Percentiles rank a stretch among this genome's conserved stretches.
These are phyloP conservation scores for Tanytarsus gracilentus DNA, from an alignment of 2,888 invertebrate species.

Conservation along the genomic window DNA sequence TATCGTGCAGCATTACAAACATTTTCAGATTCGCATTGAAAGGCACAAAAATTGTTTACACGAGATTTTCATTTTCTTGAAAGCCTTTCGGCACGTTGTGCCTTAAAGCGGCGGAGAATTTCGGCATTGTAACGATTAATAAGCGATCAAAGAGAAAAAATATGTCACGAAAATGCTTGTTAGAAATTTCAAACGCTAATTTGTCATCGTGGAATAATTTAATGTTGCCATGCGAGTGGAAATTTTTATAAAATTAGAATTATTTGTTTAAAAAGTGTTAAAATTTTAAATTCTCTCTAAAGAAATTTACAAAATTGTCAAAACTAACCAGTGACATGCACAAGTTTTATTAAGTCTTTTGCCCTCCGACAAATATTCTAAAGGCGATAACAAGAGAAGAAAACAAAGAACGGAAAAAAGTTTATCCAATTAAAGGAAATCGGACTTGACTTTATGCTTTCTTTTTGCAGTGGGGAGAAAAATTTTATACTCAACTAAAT, in stretches of 20 bases:
- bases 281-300: too few species aligned
- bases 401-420: conserved; percentile 11
- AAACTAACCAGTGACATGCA: not conserved
- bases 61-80: not conserved
- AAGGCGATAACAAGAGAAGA: not conserved
- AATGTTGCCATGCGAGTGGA: too few species aligned
- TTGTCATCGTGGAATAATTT: too few species aligned
- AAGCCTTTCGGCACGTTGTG: not conserved
- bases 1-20: too few species aligned
- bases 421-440: conserved; percentile 24
- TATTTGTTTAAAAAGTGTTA: too few species aligned
- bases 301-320: too few species aligned
- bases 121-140: not conserved
- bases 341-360: not conserved
- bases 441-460: not conserved
- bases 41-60: not conserved
- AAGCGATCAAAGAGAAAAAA: not conserved
- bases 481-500: not conserved
- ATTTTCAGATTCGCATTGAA: not conserved
- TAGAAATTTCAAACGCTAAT: too few species aligned
- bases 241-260: too few species aligned
- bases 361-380: not conserved
- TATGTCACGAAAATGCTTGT: too few species aligned
- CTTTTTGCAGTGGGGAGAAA: not conserved
- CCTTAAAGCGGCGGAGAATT: not conserved